Base-by-base conservation (phyloP, 1,140 invertebrate species). In the Ceratina calcarata region DNA sequence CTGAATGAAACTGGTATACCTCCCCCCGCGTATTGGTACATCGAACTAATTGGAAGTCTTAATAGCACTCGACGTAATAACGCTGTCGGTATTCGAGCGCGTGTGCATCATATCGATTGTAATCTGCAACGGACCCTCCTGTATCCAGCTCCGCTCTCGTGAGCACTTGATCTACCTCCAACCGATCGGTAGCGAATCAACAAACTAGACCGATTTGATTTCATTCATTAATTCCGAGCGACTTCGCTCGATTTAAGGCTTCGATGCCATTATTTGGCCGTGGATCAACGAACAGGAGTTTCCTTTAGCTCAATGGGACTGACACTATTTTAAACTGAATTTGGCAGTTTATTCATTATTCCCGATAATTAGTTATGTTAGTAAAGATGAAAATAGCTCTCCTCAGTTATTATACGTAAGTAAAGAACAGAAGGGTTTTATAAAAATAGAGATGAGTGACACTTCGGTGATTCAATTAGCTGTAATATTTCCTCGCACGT, bases 41-140 rank as follows among this genome's bases (percentile, higher is more conserved):
- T 84, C 86, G 79, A 87, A 90, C 84, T 91, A 90, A 91, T 91
- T 91, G 87, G 86, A 89, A 89, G 86, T 88, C 89, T 90, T 91
- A 91, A 90, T 90, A 83, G 86, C 87, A 88, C 89, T 91, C 85
- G 86, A 90, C 68, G 82, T 86, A 89, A 89, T 90, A 90, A 87
- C 84, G 86, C 78, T 77, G 69, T 81, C 73, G 76, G 73, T 78
- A 85, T 85, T 64, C 60, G 61, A 58, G 55, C 82, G 80, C 80
- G 80, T 85, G 82, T 86, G 88, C 83, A 84, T 89, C 83, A 86
- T 86, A 87, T 89, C 86, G 84, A 90, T 82, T 80, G 86, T 84
- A 87, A 90, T 90, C 86, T 80, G 64, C 72, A 85, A 86, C 86
- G 78, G 60, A 82, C 76, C 82, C 81, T 70, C 77, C 85, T 79